A percentile compares a stretch with the other conserved stretches of the same genome.
Evolutionary conservation across 2,797 vertebrate species (phyloP).

Genomic region (Serranus cabrilla): DNA sequence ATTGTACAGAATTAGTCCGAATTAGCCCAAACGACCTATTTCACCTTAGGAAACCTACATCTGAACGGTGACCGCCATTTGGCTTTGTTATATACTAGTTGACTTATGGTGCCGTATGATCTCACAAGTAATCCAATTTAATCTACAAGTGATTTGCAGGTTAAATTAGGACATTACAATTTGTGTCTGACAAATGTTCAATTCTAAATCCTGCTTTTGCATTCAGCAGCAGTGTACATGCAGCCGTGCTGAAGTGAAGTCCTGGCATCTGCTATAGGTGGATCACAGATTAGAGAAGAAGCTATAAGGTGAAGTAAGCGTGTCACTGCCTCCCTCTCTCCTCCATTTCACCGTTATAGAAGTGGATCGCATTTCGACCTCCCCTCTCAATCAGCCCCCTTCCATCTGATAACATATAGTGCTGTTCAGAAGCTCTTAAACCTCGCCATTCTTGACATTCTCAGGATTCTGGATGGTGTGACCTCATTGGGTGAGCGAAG

Average conservation of each 20-base stretch:
- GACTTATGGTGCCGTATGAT: background rate
- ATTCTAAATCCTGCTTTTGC: background rate
- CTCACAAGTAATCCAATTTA: conserved; percentile 3
- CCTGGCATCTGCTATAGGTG: conserved; percentile 44
- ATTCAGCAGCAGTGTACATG: conserved; percentile 19
- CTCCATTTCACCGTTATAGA: conserved; percentile 51
- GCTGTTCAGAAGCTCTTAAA: conserved; percentile 77
- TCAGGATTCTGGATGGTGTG: conserved; percentile 77
- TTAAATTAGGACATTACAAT: conserved; percentile 16
- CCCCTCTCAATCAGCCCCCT: conserved; percentile 55
- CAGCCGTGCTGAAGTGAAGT: conserved; percentile 40
- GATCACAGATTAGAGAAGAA: conserved; percentile 39
- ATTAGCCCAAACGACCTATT: conserved; percentile 23
- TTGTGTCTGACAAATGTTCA: background rate
- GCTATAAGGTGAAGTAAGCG: conserved; percentile 44
- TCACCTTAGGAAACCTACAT: conserved; percentile 19
- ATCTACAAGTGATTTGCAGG: background rate
- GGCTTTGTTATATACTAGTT: conserved; percentile 21
- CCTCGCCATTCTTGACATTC: conserved; percentile 81
- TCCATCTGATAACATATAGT: conserved; percentile 79
- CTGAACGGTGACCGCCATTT: background rate
- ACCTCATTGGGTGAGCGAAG: conserved; percentile 82
- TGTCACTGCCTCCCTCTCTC: conserved; percentile 7
- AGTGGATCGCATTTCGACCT: conserved; percentile 60
- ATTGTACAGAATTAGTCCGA: conserved; percentile 20